A percentile compares a stretch with the other conserved stretches of the same genome.
Evolutionary conservation across 2,888 invertebrate species (phyloP).

Genomic region (Oxytorus armatus): DNA sequence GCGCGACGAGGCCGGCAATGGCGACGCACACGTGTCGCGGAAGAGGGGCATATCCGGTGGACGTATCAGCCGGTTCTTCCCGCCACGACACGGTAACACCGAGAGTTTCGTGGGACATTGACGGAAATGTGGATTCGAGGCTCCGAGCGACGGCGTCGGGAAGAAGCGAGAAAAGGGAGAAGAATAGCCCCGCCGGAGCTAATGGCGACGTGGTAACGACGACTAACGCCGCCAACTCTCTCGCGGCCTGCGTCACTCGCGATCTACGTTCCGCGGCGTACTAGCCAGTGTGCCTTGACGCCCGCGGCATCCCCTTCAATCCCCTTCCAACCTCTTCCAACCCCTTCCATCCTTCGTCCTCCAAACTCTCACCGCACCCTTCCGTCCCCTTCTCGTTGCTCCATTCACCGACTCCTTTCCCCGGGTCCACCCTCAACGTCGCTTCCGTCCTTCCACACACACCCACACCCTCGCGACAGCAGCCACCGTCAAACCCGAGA

Average conservation of each 20-base stretch:
- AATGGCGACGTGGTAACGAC: constrained; percentile 35
- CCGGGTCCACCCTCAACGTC: constrained; percentile 58
- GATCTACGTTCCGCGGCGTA: constrained; percentile 82
- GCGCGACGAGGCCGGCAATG: constrained; percentile 55
- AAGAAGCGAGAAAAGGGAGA: neutral
- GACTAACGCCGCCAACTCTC: constrained; percentile 45
- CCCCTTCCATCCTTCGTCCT: constrained; percentile 63
- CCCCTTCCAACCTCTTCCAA: constrained; percentile 65
- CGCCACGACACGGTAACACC: constrained; percentile 56
- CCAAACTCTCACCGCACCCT: constrained; percentile 68
- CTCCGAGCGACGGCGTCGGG: neutral
- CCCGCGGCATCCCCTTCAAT: constrained; percentile 73
- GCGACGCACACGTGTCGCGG: constrained; percentile 64
- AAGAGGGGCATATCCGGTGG: constrained; percentile 40
- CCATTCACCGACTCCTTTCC: constrained; percentile 56
- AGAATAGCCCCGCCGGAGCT: neutral
- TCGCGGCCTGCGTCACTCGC: constrained; percentile 78
- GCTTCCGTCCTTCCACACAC: constrained; percentile 60
- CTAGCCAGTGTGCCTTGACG: constrained; percentile 81
- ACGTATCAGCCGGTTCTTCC: constrained; percentile 60
- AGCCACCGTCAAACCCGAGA: constrained; percentile 43
- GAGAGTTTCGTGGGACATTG: neutral
- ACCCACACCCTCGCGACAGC: constrained; percentile 49
- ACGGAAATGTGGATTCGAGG: neutral
- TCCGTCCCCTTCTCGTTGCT: constrained; percentile 70